Conservation (phyloP, 1,140 invertebrate genomes). For the Zaprionus inermis region DNA sequence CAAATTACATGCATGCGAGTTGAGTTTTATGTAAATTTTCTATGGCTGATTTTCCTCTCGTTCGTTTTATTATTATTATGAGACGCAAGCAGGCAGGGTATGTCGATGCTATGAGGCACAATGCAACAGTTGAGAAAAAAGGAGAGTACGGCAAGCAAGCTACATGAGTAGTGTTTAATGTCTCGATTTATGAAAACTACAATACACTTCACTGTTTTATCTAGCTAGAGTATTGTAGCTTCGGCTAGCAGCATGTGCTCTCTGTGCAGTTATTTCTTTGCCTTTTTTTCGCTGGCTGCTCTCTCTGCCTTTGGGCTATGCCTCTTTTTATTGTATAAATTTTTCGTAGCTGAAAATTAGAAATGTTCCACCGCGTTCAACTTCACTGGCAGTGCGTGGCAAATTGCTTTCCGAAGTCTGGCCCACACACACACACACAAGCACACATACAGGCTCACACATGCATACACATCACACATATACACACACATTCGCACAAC, state of each 20-base stretch:
- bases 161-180: neutral
- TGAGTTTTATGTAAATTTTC: slow-evolving; percentile 57
- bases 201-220: neutral
- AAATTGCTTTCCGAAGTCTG: slow-evolving; percentile 81
- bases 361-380: slow-evolving; percentile 80
- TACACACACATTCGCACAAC: slow-evolving; percentile 27
- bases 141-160: neutral
- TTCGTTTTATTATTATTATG: slow-evolving; percentile 21
- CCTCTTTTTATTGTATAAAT: slow-evolving; percentile 75
- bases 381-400: slow-evolving; percentile 81
- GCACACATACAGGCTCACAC: slow-evolving; percentile 8
- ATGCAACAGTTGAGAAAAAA: neutral
- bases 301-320: slow-evolving; percentile 40
- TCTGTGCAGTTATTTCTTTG: slow-evolving; percentile 16
- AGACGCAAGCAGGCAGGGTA: neutral
- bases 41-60: slow-evolving; percentile 24
- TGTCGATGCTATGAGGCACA: neutral
- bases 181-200: too few species aligned
- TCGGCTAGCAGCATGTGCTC: neutral
- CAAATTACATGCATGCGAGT: slow-evolving; percentile 57
- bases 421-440: slow-evolving; percentile 34
- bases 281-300: slow-evolving; percentile 16
- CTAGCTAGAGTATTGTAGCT: neutral
- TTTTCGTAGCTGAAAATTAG: slow-evolving; percentile 82
- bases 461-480: slow-evolving; percentile 32